phyloP scores from a whole-genome alignment of 2,113 vertebrate genomes.

The Pungitius pungitius region DNA sequence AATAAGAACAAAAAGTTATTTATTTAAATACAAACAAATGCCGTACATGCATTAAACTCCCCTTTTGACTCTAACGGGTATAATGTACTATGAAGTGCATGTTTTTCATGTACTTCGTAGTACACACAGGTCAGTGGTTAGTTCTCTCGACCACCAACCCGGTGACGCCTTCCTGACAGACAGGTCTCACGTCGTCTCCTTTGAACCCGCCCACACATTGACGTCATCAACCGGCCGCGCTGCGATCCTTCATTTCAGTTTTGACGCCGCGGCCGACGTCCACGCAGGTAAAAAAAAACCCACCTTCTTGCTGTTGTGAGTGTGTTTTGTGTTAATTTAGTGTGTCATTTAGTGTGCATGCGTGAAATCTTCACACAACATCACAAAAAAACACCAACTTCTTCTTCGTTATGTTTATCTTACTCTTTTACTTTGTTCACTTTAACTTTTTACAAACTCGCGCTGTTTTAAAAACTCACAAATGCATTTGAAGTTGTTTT shows the following conservation, averaged over 20 bases:
- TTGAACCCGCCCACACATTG: constrained; percentile 43
- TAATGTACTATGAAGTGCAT: neutral
- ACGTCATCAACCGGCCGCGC: neutral
- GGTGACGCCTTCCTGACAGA: constrained; percentile 58
- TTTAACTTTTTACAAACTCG: too few species aligned
- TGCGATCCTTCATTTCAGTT: constrained; percentile 21
- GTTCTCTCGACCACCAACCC: neutral
- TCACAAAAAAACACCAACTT: too few species aligned
- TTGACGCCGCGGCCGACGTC: neutral
- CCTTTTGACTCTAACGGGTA: neutral
- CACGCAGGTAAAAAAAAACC: constrained; percentile 47
- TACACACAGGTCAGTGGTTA: neutral
- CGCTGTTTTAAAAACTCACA: neutral
- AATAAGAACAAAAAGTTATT: too few species aligned
- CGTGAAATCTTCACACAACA: neutral
- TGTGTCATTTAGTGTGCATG: neutral
- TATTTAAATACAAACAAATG: too few species aligned
- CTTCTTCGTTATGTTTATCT: neutral
- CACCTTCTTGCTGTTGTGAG: neutral
- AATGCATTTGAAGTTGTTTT: too few species aligned
- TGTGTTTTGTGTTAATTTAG: too few species aligned
- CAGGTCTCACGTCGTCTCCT: neutral
- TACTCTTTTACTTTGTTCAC: too few species aligned
- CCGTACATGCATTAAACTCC: neutral
- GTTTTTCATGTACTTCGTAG: too few species aligned